These are phyloP conservation scores for Heteromormyrus szaboi DNA, from an alignment of 2,797 vertebrate genomes.

Conservation along the genomic window DNA sequence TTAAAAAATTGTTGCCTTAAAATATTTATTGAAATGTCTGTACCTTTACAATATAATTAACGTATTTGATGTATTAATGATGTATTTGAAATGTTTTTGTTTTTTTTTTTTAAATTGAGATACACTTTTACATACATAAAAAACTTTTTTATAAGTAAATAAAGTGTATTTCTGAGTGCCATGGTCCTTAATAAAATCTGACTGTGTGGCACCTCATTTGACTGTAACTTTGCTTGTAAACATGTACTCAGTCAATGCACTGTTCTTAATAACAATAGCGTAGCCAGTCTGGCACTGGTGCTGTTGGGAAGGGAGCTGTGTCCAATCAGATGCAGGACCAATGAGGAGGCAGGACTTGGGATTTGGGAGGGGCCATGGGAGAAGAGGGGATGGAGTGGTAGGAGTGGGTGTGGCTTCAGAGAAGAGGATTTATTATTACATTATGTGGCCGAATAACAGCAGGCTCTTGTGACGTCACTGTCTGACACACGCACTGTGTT, in stretches of 20 bases:
- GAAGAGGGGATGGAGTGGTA: neutral
- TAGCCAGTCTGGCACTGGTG: neutral
- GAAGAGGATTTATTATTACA: neutral
- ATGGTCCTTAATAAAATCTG: neutral
- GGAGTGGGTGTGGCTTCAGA: neutral
- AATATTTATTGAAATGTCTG: neutral
- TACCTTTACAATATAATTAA: neutral
- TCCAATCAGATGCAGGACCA: neutral
- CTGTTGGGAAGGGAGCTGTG: neutral
- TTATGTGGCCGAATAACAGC: neutral
- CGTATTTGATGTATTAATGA: neutral
- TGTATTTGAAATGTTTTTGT: neutral
- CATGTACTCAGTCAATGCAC: neutral
- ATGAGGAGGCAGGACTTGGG: neutral
- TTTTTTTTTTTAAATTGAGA: neutral
- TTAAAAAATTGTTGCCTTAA: neutral
- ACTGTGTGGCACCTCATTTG: neutral
- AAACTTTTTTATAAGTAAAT: neutral
- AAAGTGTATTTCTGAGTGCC: neutral
- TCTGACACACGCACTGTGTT: slow-evolving; percentile 22
- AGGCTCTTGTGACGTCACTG: neutral
- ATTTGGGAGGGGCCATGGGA: neutral
- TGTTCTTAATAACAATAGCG: neutral
- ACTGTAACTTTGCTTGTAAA: neutral
- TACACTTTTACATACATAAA: neutral